Evolutionary conservation across 2,113 vertebrate species (phyloP).

Genomic region (Setophaga petechia): DNA sequence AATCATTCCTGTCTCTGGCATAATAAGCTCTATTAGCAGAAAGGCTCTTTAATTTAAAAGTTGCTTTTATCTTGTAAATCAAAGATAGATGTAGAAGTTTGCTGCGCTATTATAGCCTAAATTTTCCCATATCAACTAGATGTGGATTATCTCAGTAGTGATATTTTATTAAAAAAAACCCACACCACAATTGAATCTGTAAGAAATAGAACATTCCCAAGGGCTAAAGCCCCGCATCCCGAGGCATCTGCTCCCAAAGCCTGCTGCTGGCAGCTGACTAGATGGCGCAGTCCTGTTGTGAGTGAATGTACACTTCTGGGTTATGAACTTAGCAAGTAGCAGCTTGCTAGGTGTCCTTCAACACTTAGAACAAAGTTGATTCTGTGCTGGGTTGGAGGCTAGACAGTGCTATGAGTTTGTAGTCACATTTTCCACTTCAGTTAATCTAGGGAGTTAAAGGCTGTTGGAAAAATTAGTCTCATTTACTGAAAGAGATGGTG

Average conservation of each 20-base stretch:
- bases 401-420: slow-evolving; percentile 65
- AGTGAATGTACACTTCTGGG: neutral
- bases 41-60: slow-evolving; percentile 82
- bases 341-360: slow-evolving; percentile 75
- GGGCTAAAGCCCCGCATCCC: slow-evolving; percentile 53
- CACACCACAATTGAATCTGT: slow-evolving; percentile 52
- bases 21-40: slow-evolving; percentile 83
- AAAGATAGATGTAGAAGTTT: slow-evolving; percentile 78
- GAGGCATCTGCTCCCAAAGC: slow-evolving; percentile 58
- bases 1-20: slow-evolving; percentile 80
- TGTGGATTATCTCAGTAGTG: slow-evolving; percentile 77
- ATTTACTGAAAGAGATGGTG: slow-evolving; percentile 56
- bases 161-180: slow-evolving; percentile 63
- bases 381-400: slow-evolving; percentile 71
- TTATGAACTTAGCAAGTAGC: slow-evolving; percentile 65
- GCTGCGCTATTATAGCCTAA: slow-evolving; percentile 77
- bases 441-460: slow-evolving; percentile 70
- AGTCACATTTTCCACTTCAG: slow-evolving; percentile 78
- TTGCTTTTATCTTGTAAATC: slow-evolving; percentile 88
- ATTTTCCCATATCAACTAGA: slow-evolving; percentile 83
- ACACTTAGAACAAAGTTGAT: slow-evolving; percentile 70
- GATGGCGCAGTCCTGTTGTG: slow-evolving; percentile 68
- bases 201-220: slow-evolving; percentile 64
- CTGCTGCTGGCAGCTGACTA: slow-evolving; percentile 63
- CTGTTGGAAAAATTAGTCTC: slow-evolving; percentile 78